phyloP scores from a whole-genome alignment of 2,888 invertebrate species.

The Dichetophora obliterata region DNA sequence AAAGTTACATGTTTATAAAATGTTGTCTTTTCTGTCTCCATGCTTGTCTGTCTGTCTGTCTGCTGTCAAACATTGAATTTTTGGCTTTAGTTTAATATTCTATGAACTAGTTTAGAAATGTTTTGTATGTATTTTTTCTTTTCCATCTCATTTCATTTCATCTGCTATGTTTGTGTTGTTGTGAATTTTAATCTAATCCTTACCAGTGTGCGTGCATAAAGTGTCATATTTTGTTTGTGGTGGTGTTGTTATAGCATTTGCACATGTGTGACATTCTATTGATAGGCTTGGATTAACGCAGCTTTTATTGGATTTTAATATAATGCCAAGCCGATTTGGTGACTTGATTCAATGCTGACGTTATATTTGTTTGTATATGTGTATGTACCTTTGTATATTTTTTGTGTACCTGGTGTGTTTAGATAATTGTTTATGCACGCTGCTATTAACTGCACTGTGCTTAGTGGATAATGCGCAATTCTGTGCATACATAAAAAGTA shows the following conservation, averaged over 20 bases:
- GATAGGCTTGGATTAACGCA: conserved; percentile 6
- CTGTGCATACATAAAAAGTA: too few species aligned
- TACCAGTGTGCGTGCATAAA: conserved; percentile 11
- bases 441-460: too few species aligned
- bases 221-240: background rate
- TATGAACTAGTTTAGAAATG: background rate
- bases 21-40: background rate
- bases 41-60: background rate
- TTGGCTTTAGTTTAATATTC: background rate
- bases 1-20: too few species aligned
- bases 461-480: too few species aligned
- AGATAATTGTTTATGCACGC: too few species aligned
- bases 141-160: background rate
- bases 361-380: too few species aligned
- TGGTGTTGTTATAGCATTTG: background rate
- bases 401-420: too few species aligned
- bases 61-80: background rate
- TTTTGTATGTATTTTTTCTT: background rate
- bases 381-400: too few species aligned
- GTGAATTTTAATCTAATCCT: conserved; percentile 11
- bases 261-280: conserved; percentile 20
- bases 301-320: background rate
- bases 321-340: background rate
- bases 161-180: background rate
- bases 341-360: background rate